phyloP scores from a whole-genome alignment of 2,113 vertebrate genomes.

The Pao palembangensis region DNA sequence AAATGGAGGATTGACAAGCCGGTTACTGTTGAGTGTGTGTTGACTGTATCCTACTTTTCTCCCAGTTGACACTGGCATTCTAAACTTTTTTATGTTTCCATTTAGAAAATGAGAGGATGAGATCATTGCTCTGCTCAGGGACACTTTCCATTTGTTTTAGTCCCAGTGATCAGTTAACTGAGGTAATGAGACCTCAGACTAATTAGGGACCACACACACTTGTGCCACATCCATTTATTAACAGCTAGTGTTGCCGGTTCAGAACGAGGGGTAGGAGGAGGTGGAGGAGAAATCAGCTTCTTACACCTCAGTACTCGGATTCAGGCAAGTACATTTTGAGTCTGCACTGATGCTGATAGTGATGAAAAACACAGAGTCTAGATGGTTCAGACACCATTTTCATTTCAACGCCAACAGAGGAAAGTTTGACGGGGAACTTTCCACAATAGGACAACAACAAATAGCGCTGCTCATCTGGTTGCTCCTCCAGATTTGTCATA shows the following conservation, averaged over 20 bases:
- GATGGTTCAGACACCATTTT: slow-evolving; percentile 31
- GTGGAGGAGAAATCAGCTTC: slow-evolving; percentile 17
- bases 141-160: background rate
- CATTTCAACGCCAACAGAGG: slow-evolving; percentile 13
- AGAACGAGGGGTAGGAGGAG: background rate
- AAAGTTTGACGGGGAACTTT: background rate
- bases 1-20: no score
- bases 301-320: slow-evolving; percentile 38
- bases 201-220: slow-evolving; percentile 14
- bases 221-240: slow-evolving; percentile 17
- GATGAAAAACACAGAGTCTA: slow-evolving; percentile 29
- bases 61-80: background rate
- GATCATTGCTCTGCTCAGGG: background rate
- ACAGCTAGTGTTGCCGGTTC: slow-evolving; percentile 25
- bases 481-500: slow-evolving; percentile 5
- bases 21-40: no score
- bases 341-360: slow-evolving; percentile 28
- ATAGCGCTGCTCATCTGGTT: slow-evolving; percentile 11
- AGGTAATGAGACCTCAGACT: slow-evolving; percentile 1
- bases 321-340: slow-evolving; percentile 18
- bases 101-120: background rate
- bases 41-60: no score
- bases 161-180: slow-evolving; percentile 4
- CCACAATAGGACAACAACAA: background rate
- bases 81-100: background rate